A percentile compares a stretch with the other conserved stretches of the same genome.
Conservation (phyloP, 2,113 vertebrate species). For the Miniopterus natalensis region DNA sequence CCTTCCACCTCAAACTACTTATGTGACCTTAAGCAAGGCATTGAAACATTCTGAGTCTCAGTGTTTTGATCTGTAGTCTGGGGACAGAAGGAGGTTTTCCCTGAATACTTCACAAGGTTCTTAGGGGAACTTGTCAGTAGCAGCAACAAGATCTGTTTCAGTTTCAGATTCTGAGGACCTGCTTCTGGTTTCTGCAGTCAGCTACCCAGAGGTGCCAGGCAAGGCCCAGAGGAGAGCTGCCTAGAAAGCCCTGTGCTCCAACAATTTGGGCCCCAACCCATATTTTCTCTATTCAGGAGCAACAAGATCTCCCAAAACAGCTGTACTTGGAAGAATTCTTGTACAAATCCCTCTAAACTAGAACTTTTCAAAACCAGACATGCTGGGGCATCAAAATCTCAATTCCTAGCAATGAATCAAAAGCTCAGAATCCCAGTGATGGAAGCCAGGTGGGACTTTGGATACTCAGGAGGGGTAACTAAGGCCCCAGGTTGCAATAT, state of each 20-base stretch:
- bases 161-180: neutral
- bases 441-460: conserved; percentile 11
- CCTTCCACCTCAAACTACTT: neutral
- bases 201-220: neutral
- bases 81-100: neutral
- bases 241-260: neutral
- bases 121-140: neutral
- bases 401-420: conserved; percentile 3
- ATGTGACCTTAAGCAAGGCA: neutral
- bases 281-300: neutral
- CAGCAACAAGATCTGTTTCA: neutral
- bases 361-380: conserved; percentile 30
- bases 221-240: neutral
- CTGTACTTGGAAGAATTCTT: neutral
- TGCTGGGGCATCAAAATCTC: neutral
- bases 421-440: neutral
- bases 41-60: neutral
- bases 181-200: conserved; percentile 13
- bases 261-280: neutral
- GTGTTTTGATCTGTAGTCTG: conserved; percentile 34
- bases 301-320: neutral
- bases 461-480: neutral
- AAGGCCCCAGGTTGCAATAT: neutral
- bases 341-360: conserved; percentile 36
- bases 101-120: neutral